Conservation (phyloP, 2,797 vertebrate species). For the Iguana delicatissima region DNA sequence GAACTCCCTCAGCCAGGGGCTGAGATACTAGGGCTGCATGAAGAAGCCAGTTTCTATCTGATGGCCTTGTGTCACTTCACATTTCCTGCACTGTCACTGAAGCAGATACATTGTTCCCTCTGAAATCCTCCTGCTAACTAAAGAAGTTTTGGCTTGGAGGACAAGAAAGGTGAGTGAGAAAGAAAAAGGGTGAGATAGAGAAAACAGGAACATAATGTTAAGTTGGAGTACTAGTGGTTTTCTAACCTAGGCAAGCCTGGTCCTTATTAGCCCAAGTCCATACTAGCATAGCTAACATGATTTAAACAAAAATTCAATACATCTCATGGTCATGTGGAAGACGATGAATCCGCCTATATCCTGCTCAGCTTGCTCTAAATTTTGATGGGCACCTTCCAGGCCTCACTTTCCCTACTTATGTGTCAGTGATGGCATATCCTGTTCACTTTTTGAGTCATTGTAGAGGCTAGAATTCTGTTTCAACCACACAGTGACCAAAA, state of each 20-base stretch:
- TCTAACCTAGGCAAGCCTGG: neutral
- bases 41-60: neutral
- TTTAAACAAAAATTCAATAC: neutral
- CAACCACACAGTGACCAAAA: no score
- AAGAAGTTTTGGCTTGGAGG: neutral
- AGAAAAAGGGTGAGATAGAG: neutral
- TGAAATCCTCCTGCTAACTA: no score
- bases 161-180: neutral
- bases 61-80: neutral
- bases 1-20: no score
- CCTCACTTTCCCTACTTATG: no score
- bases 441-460: no score
- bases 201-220: neutral
- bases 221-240: neutral
- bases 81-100: neutral
- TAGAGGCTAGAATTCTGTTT: no score
- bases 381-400: no score
- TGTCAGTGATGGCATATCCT: no score
- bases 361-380: no score
- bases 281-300: neutral
- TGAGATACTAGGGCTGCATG: neutral
- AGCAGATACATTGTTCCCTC: no score
- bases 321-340: neutral
- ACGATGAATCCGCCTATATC: no score
- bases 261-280: neutral